phyloP scores from a whole-genome alignment of 2,797 vertebrate genomes.

The Vireo griseus region DNA sequence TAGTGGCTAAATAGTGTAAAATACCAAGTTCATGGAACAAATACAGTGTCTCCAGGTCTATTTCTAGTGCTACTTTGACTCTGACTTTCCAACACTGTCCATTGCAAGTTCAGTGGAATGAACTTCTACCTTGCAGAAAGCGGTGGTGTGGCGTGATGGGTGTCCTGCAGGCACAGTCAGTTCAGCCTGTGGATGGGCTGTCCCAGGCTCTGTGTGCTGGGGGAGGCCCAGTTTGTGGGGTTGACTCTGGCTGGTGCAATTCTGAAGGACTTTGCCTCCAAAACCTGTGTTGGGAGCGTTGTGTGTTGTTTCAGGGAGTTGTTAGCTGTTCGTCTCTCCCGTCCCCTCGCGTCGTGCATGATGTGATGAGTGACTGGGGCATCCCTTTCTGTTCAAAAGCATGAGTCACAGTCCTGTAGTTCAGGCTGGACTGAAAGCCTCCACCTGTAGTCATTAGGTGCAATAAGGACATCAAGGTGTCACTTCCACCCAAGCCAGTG shows the following conservation, averaged over 20 bases:
- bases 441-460: background rate
- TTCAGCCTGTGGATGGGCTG: background rate
- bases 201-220: background rate
- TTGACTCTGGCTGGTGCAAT: background rate
- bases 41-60: background rate
- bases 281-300: fast-evolving
- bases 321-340: background rate
- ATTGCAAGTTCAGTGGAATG: background rate
- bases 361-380: background rate
- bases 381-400: background rate
- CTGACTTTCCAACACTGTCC: background rate
- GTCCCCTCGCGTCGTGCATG: background rate
- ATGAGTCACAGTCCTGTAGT: background rate
- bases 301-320: background rate
- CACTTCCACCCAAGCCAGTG: background rate
- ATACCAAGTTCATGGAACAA: background rate
- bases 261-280: background rate
- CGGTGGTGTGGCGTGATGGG: fast-evolving
- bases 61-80: background rate
- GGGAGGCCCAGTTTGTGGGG: fast-evolving
- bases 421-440: constrained; percentile 22
- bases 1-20: background rate
- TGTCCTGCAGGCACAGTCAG: background rate
- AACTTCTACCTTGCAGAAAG: background rate
- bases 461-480: background rate